Evolutionary conservation across 92 coral and sea anemone genomes (phyloP), one percentile per base, ranked within the genome.

Genomic region (Actinernus sp.): DNA sequence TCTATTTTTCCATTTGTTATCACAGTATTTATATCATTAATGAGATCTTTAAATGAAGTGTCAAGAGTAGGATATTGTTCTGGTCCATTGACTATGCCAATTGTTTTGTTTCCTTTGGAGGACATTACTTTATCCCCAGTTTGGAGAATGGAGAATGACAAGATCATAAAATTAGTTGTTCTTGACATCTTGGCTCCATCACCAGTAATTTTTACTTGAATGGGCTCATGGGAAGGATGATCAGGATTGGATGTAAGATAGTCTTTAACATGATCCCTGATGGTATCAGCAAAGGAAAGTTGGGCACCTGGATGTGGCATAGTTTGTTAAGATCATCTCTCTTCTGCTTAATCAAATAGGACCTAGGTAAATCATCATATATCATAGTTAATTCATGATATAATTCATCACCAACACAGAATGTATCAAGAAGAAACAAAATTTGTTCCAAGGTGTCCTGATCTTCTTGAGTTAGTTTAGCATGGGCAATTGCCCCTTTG

Each of bases 151-250:
- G 76, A 56, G 31, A 69, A 87, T 14, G 88, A 81, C n/a, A 78
- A 17, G 29, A 86, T 43, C 85, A 77, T 71, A 26, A 77, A 84
- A 55, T 77, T 84, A 9, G 80, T 70, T 3, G 48, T 51, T 23
- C 76, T 55, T 2, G 87, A 65, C 84, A 86, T 86, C 52, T 49
- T 61, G 0, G 93, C 93, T 1, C 88, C 88, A 74, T 86, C 92
- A 6, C 83, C 76, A 59, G 84, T 86, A 1, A 79, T 73, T 39
- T 86, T 79, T 22, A 86, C 75, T 49, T 55, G 37, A 3, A 87
- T 58, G n/a, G n/a, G n/a, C n/a, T n/a, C n/a, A n/a, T n/a, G n/a
- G 21, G n/a, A n/a, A n/a, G 50, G 16, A 52, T 67, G 65, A 10
- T 25, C 32, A 2, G 86, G 78, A 21, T 85, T 57, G 3, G 24